A percentile compares a stretch with the other conserved stretches of the same genome.
These are phyloP conservation scores for Melieria omissa DNA, from an alignment of 2,888 invertebrate genomes.

Conservation along the genomic window DNA sequence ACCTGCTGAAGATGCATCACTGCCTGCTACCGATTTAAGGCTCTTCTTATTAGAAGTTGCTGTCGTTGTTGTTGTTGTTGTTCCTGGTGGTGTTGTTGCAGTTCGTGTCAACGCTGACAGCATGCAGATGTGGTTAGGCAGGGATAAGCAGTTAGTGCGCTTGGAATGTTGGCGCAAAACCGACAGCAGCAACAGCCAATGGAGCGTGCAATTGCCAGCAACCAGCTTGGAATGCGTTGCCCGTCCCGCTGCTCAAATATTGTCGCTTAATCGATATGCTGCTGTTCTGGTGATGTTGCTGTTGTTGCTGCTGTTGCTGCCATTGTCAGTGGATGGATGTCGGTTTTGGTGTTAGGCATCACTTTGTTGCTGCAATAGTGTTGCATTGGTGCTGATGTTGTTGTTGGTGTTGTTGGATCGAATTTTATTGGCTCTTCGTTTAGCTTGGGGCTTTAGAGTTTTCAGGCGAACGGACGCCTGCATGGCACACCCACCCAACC, in stretches of 20 bases:
- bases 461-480: too few species aligned
- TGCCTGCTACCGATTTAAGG: not conserved
- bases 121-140: not conserved
- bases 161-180: conserved; percentile 5
- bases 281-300: not conserved
- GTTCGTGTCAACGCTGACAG: not conserved
- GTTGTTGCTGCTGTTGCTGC: conserved; percentile 13
- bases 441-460: too few species aligned
- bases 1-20: too few species aligned
- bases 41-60: not conserved
- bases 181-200: conserved; percentile 3
- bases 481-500: too few species aligned
- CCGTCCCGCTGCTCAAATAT: not conserved
- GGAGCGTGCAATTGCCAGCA: conserved; percentile 7
- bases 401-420: conserved; percentile 4
- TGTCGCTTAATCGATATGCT: not conserved
- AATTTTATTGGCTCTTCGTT: too few species aligned
- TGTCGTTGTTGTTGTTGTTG: not conserved
- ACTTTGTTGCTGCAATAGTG: conserved; percentile 15
- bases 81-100: conserved; percentile 3
- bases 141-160: not conserved
- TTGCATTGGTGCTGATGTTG: conserved; percentile 4
- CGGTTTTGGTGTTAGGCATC: conserved; percentile 6
- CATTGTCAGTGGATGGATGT: not conserved
- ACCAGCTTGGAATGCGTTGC: not conserved